Evolutionary conservation across 2,797 vertebrate genomes (phyloP).

Genomic region (Halcyon leucocephala): DNA sequence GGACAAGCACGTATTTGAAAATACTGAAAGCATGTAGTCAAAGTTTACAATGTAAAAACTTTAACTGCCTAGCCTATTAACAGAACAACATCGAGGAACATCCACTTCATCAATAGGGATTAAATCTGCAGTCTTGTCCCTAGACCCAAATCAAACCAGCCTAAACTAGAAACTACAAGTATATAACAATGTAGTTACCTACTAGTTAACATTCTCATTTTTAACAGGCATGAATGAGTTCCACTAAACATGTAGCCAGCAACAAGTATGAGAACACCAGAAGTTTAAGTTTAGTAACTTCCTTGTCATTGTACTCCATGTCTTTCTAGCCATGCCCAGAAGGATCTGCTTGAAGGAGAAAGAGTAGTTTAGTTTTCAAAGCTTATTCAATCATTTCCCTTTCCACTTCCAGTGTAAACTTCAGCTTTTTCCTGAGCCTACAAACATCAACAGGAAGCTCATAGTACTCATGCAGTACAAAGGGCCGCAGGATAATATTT

Average conservation of each 20-base stretch:
- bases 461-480: neutral
- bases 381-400: conserved; percentile 56
- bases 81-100: neutral
- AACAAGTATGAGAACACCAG: conserved; percentile 24
- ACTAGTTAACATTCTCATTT: neutral
- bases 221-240: neutral
- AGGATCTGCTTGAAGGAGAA: conserved; percentile 13
- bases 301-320: conserved; percentile 32
- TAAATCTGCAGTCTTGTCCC: neutral
- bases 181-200: neutral
- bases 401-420: conserved; percentile 29
- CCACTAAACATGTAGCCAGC: neutral
- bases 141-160: neutral
- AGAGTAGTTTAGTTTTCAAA: conserved; percentile 40
- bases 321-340: conserved; percentile 35
- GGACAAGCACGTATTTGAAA: neutral
- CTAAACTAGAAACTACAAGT: neutral
- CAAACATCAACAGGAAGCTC: conserved; percentile 22
- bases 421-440: conserved; percentile 20
- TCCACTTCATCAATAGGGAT: neutral
- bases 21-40: neutral
- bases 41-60: neutral
- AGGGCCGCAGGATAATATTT: neutral
- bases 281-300: conserved; percentile 35
- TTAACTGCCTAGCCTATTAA: neutral